Base-by-base conservation (phyloP, 2,888 invertebrate genomes). In the Mythimna ferrago region DNA sequence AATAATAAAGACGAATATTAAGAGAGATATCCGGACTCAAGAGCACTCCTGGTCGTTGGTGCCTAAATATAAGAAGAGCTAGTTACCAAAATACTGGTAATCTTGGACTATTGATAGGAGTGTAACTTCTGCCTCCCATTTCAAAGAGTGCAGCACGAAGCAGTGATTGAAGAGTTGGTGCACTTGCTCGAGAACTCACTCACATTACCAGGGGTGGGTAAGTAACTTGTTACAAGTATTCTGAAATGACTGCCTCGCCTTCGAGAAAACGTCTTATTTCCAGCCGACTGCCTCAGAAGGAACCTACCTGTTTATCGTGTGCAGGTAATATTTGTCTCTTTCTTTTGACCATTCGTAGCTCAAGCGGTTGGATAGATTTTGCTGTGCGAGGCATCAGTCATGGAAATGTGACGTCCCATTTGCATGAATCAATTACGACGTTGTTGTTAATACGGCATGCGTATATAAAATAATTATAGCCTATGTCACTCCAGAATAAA, bases 111-210 rank as follows among this genome's bases (percentile, higher is more conserved):
- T 19, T 6, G 14, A 10, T 16, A 16, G 44, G n/a, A 32, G 21
- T 76, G 7, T 1, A 21, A 48, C 61, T 76, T 77, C 71, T 76
- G 64, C 14, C 7, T 0, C 4, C 4, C 6, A 4, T 9, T 2
- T 11, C 26, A 38, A 35, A 9, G 3, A 44, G 9, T 2, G 1
- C n/a, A 35, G 56, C 79, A 77, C 78, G 82, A 68, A 66, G 48
- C 54, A 56, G 57, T 81, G 79, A 80, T 76, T 54, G 71, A 71
- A 62, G 61, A 61, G 71, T 70, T 32, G 19, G 76, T 32, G 48
- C 70, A 67, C 32, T 9, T n/a, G 66, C 57, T 66, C 75, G 32
- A 63, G 76, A 48, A 58, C 81, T 80, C 66, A 64, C 64, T 76
- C 48, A 51, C 67, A 35, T 58, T 62, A 66, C 38, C 35, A 21